A percentile compares a stretch with the other conserved stretches of the same genome.
phyloP scores from a whole-genome alignment of 2,113 vertebrate species.

The Prunella fulvescens region DNA sequence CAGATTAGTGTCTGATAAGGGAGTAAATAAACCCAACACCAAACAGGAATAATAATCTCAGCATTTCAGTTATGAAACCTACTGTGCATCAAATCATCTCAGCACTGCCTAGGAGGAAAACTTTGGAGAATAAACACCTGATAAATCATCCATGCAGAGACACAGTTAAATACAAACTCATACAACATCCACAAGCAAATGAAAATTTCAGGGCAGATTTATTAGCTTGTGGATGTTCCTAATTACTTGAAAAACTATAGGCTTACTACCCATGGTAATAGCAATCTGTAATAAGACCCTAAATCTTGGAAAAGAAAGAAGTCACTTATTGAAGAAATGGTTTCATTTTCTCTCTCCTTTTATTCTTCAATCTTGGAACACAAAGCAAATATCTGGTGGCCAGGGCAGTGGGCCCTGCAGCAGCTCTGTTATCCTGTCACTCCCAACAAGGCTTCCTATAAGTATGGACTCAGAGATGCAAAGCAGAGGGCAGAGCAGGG shows the following conservation, averaged over 20 bases:
- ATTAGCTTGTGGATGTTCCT: conserved; percentile 69
- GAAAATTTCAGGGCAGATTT: conserved; percentile 71
- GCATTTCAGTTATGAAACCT: conserved; percentile 45
- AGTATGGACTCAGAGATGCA: conserved; percentile 24
- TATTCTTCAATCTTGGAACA: neutral
- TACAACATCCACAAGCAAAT: conserved; percentile 55
- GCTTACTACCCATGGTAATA: conserved; percentile 40
- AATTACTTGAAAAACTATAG: conserved; percentile 65
- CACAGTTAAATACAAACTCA: conserved; percentile 52
- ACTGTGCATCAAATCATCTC: conserved; percentile 65
- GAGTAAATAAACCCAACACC: conserved; percentile 30
- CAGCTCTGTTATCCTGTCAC: neutral
- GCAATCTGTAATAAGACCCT: conserved; percentile 36
- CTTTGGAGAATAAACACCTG: conserved; percentile 56
- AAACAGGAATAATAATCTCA: conserved; percentile 32
- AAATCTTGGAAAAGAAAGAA: neutral
- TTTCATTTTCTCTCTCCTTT: neutral
- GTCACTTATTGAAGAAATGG: neutral
- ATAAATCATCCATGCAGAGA: conserved; percentile 55
- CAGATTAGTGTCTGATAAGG: conserved; percentile 58
- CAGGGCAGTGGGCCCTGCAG: neutral
- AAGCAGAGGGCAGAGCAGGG: conserved; percentile 44
- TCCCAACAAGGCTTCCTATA: conserved; percentile 6
- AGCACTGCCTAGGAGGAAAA: conserved; percentile 11
- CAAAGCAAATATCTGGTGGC: neutral